Conservation (phyloP, 2,888 invertebrate species). For the Tenthredo distinguenda region DNA sequence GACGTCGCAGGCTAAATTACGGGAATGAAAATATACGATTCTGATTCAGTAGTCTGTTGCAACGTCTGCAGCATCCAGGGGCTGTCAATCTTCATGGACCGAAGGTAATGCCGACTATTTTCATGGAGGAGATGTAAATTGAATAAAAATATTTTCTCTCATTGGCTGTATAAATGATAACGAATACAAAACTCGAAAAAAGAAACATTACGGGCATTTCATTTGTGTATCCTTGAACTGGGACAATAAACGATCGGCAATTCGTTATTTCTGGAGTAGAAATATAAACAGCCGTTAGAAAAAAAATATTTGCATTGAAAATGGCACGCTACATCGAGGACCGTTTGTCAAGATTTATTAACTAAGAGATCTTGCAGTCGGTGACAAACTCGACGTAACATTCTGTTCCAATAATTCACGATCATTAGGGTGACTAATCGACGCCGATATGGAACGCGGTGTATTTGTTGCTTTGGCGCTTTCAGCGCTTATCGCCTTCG, state of each 20-base stretch:
- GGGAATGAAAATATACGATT: background rate
- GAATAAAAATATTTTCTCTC: background rate
- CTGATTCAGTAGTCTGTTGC: background rate
- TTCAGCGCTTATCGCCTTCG: background rate
- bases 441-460: background rate
- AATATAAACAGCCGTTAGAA: background rate
- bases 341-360: background rate
- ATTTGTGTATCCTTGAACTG: background rate
- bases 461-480: background rate
- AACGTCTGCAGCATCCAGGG: background rate
- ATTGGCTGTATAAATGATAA: background rate
- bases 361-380: background rate
- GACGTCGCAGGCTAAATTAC: background rate
- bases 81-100: background rate
- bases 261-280: background rate
- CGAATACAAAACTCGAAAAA: background rate
- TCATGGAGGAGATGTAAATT: background rate
- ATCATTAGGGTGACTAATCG: background rate
- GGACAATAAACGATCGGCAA: background rate
- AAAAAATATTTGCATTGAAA: conserved; percentile 3
- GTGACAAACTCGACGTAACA: background rate
- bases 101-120: background rate
- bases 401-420: background rate
- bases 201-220: background rate
- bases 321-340: background rate